phyloP scores from a whole-genome alignment of 2,113 vertebrate species.

The Nothoprocta perdicaria region DNA sequence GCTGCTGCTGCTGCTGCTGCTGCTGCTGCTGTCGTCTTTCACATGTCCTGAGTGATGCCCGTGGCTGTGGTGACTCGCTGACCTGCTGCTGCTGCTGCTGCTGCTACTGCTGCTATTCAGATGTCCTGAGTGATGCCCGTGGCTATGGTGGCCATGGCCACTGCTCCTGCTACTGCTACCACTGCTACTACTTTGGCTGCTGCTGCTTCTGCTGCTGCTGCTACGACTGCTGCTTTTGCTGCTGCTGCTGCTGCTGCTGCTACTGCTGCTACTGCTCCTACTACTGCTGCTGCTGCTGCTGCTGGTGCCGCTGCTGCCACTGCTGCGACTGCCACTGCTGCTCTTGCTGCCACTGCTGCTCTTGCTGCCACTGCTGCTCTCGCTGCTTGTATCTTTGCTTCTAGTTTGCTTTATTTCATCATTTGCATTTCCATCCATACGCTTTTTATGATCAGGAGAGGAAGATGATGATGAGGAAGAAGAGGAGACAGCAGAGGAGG shows the following conservation, averaged over 20 bases:
- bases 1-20: neutral
- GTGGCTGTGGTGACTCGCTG: neutral
- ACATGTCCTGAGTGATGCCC: neutral
- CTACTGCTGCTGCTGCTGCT: rapidly evolving
- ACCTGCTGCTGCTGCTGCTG: neutral
- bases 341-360: rapidly evolving
- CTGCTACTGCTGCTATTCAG: neutral
- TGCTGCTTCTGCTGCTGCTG: rapidly evolving
- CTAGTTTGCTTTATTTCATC: neutral
- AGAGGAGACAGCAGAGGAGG: slow-evolving; percentile 4
- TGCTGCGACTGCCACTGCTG: rapidly evolving
- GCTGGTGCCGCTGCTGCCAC: rapidly evolving
- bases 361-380: neutral
- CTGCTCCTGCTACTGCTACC: rapidly evolving
- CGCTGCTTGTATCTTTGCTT: slow-evolving; percentile 23
- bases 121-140: neutral
- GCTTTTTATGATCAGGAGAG: neutral
- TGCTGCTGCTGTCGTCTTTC: neutral
- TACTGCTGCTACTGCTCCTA: rapidly evolving
- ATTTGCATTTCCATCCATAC: neutral
- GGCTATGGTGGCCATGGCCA: neutral
- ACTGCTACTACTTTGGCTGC: rapidly evolving
- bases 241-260: rapidly evolving
- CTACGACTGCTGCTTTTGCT: rapidly evolving
- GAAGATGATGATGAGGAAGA: slow-evolving; percentile 37